Evolutionary conservation across 2,797 vertebrate species (phyloP).

Genomic region (Gymnocypris eckloni): DNA sequence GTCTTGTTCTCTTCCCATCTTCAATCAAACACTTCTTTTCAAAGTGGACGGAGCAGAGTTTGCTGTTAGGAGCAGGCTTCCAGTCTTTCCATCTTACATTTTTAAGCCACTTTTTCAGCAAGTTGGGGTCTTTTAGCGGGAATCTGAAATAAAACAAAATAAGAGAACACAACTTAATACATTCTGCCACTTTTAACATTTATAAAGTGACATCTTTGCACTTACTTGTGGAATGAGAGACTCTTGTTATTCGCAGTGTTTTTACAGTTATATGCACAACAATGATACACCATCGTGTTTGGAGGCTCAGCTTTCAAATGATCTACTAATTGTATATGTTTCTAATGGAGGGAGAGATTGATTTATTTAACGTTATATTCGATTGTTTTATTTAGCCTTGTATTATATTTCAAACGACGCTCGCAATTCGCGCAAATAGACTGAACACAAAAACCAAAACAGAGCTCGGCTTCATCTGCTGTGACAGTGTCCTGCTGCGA

Average conservation of each 20-base stretch:
- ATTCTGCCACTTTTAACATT: neutral
- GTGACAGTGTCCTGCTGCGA: neutral
- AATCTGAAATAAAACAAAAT: slow-evolving; percentile 28
- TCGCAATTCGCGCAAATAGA: neutral
- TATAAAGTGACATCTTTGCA: neutral
- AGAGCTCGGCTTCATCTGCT: neutral
- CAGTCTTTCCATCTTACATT: slow-evolving; percentile 57
- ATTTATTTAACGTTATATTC: neutral
- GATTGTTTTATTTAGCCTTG: neutral
- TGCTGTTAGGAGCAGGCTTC: slow-evolving; percentile 40
- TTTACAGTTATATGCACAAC: slow-evolving; percentile 49
- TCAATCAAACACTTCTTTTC: slow-evolving; percentile 35
- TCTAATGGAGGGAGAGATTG: neutral
- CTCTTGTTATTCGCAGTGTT: slow-evolving; percentile 30
- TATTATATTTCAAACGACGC: neutral
- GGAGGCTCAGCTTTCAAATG: neutral
- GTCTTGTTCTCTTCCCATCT: slow-evolving; percentile 27
- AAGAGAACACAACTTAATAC: neutral
- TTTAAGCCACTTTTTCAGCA: slow-evolving; percentile 52
- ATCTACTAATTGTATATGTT: neutral
- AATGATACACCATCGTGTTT: slow-evolving; percentile 32
- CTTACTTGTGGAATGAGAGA: slow-evolving; percentile 42
- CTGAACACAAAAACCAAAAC: neutral
- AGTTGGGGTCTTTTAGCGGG: slow-evolving; percentile 24
- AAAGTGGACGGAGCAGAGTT: slow-evolving; percentile 52